Evolutionary conservation across 2,113 vertebrate species (phyloP), one percentile per base, ranked within the genome.

Genomic region (Seriola dumerili): DNA sequence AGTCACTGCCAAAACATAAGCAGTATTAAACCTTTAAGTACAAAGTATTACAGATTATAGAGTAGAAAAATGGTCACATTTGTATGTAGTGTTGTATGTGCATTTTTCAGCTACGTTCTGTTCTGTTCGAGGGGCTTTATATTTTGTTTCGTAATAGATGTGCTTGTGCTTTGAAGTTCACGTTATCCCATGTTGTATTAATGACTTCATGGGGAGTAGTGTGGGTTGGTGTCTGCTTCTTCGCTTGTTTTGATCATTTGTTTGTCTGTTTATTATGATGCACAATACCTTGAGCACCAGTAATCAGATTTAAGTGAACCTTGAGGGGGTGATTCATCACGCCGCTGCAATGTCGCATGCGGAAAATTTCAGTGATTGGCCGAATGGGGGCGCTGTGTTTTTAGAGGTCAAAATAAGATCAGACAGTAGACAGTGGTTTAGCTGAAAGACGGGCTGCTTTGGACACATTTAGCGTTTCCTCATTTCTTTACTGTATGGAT

Each of bases 401-500:
- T 50, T 12, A 54, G 21, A 77, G 58, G 59, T 66, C 44, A 29
- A 34, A 70, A 25, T 25, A 58, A 50, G 19, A 67, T 58, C 4
- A 16, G 23, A 29, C 40, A 59, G 11, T 9, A 11, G 9, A 48
- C 25, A 4, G 34, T 6, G 40, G 40, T 34, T 77, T 75, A 48
- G 19, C 65, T 32, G 17, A 52, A 69, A 67, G 23, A 0, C 38
- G 8, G 23, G 21, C 57, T 16, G 50, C 76, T 57, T 59, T 21
- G 8, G 44, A 69, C 13, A 38, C 48, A 14, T 87, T 80, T 84
- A 62, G 32, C 0, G 8, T 65, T 55, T 72, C 34, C 29, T 81
- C 1, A 1, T 58, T 23, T 72, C 42, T 79, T 66, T 13, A 40
- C 72, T 40, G 19, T 80, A 85, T 78, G 54, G 66, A 84, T 89